These are phyloP conservation scores for Leuctra nigra DNA, from an alignment of 2,888 invertebrate genomes.

Conservation along the genomic window DNA sequence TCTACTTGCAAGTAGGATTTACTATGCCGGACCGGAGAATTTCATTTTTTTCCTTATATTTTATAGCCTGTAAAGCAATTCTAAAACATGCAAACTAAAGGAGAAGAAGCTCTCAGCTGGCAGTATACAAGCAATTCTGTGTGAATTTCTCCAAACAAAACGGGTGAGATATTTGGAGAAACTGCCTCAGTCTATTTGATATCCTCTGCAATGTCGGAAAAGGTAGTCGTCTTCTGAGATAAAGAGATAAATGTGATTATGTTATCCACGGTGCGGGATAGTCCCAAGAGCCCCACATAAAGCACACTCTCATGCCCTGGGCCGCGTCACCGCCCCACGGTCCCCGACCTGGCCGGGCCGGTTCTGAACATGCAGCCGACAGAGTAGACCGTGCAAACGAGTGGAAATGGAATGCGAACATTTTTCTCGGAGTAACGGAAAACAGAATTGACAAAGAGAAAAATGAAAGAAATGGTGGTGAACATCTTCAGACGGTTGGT, in stretches of 20 bases:
- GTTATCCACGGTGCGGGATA: not conserved
- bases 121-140: no score
- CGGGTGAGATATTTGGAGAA: not conserved
- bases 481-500: conserved; percentile 1
- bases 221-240: conserved; percentile 5
- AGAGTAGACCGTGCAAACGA: conserved; percentile 1
- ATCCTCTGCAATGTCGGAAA: conserved; percentile 2
- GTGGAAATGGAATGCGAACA: conserved; percentile 11
- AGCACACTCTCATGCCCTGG: not conserved
- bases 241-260: conserved; percentile 15
- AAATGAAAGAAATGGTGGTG: conserved; percentile 8
- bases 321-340: not conserved
- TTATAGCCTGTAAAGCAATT: no score
- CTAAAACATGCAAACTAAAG: no score
- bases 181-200: not conserved
- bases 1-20: no score
- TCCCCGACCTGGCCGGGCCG: not conserved
- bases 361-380: no score
- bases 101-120: not conserved
- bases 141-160: no score
- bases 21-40: no score
- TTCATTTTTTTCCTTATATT: no score
- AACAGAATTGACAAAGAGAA: conserved; percentile 7
- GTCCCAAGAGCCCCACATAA: conserved; percentile 1
- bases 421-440: not conserved